These are phyloP conservation scores for Peromyscus nudipes DNA, from an alignment of 2,797 vertebrate species.

Conservation along the genomic window DNA sequence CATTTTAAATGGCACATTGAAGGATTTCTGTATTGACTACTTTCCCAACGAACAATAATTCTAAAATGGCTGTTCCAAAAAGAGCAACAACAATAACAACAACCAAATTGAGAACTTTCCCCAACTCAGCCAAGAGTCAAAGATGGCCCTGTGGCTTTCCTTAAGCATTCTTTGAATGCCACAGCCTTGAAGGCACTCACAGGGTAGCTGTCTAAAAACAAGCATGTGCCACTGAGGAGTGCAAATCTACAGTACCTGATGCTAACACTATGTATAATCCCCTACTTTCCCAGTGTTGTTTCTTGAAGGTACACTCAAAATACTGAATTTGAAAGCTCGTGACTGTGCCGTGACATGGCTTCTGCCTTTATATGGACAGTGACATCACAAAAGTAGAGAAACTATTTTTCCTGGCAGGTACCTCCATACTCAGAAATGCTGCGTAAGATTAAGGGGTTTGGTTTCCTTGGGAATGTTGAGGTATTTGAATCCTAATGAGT, in stretches of 20 bases:
- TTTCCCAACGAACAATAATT: conserved; percentile 37
- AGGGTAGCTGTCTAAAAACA: conserved; percentile 1
- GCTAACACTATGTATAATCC: neutral
- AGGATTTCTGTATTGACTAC: conserved; percentile 43
- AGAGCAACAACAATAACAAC: neutral
- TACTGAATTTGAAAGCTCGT: neutral
- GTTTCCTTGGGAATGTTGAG: neutral
- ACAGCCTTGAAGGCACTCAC: neutral
- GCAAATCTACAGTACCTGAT: neutral
- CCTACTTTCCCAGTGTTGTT: neutral
- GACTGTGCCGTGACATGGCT: neutral
- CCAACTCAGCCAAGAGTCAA: neutral
- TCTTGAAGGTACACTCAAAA: neutral
- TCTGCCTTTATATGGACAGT: conserved; percentile 42
- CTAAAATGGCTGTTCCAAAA: conserved; percentile 12
- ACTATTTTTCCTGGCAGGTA: neutral
- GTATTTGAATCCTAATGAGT: conserved; percentile 4
- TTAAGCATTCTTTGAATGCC: neutral
- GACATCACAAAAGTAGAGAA: neutral
- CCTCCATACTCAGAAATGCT: neutral
- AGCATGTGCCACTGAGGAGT: neutral
- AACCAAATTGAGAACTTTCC: neutral
- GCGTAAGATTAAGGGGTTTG: conserved; percentile 11
- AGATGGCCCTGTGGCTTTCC: neutral
- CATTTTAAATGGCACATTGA: conserved; percentile 55